Conservation (phyloP, 1,140 invertebrate species). For the Thaumatotibia leucotreta region DNA sequence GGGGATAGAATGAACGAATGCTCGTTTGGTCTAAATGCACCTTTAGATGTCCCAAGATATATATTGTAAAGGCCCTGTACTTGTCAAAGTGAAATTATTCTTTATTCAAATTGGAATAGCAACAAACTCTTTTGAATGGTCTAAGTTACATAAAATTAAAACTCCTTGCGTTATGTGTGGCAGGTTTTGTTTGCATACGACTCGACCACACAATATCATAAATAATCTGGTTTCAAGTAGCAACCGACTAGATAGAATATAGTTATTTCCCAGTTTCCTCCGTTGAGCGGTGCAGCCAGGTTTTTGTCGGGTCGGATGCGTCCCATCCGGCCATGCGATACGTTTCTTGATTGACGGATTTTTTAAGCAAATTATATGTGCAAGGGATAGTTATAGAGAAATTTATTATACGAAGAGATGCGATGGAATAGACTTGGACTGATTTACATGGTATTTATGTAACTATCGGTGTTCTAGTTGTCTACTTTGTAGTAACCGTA, state of each 20-base stretch:
- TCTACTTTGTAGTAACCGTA: too few relatives aligned
- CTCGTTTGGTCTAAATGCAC: too few relatives aligned
- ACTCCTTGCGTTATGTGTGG: background rate
- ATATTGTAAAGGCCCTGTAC: too few relatives aligned
- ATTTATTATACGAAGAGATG: too few relatives aligned
- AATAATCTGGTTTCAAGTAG: background rate
- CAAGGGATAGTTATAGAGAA: too few relatives aligned
- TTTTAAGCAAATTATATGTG: constrained; percentile 7
- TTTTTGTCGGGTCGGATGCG: constrained; percentile 7
- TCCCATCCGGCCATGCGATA: constrained; percentile 3
- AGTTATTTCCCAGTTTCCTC: constrained; percentile 14
- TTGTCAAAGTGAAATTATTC: too few relatives aligned
- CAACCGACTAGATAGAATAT: background rate
- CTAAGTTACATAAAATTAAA: background rate
- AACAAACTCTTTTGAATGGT: background rate
- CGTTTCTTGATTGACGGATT: background rate
- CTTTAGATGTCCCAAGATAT: too few relatives aligned
- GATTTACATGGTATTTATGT: too few relatives aligned
- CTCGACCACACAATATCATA: background rate
- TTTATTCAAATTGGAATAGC: too few relatives aligned
- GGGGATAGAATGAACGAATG: too few relatives aligned
- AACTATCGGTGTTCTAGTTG: too few relatives aligned
- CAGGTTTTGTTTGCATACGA: background rate
- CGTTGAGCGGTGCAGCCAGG: background rate
- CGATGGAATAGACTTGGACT: too few relatives aligned